These are phyloP conservation scores for Lacerta bilineata DNA, from an alignment of 2,797 vertebrate genomes.

Conservation along the genomic window DNA sequence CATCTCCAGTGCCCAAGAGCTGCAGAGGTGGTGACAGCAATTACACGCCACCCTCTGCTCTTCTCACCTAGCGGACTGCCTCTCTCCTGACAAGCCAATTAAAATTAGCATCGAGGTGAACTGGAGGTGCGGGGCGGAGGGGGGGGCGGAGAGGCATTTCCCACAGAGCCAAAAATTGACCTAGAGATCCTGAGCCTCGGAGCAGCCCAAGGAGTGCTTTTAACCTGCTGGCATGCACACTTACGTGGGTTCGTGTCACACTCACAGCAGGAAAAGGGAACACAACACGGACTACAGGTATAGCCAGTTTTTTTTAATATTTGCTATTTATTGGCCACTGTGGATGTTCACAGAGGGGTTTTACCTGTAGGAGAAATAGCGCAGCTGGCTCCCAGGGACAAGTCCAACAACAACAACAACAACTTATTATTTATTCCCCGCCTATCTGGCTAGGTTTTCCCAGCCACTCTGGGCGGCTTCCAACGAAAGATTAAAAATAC, in stretches of 20 bases:
- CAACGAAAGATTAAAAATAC: too few relatives aligned
- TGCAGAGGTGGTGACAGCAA: background rate
- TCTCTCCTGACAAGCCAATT: accelerated
- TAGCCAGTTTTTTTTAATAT: background rate
- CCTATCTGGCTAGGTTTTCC: too few relatives aligned
- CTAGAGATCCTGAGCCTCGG: background rate
- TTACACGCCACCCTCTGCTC: background rate
- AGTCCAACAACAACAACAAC: background rate
- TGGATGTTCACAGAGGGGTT: background rate
- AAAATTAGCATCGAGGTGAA: background rate
- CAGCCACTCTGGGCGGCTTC: too few relatives aligned
- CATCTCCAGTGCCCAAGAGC: slow-evolving; percentile 17
- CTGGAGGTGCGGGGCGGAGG: too few relatives aligned
- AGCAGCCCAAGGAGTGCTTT: background rate
- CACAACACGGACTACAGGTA: background rate
- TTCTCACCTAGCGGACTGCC: background rate
- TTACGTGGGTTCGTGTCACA: background rate
- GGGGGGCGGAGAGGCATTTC: background rate
- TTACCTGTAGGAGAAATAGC: background rate
- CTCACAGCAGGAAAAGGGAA: background rate
- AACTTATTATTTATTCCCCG: too few relatives aligned
- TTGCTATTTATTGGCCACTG: background rate
- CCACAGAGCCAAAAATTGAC: accelerated
- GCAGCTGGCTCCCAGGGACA: background rate
- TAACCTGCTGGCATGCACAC: background rate